Conservation (phyloP, 2,113 vertebrate genomes). For the Climacteris rufus region DNA sequence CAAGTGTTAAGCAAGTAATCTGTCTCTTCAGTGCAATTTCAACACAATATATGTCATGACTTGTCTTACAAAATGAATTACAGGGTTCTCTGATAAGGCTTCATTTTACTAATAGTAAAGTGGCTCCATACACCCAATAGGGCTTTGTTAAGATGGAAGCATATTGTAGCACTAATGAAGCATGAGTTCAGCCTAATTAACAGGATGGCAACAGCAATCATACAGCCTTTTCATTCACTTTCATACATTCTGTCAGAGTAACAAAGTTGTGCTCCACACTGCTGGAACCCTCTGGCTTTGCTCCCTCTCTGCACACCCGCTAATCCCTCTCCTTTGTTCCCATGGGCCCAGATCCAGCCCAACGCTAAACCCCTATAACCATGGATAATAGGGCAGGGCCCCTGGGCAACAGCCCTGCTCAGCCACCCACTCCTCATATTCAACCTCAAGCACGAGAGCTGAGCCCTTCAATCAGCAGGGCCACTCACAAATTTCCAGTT, state of each 20-base stretch:
- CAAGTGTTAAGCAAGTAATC: conserved; percentile 20
- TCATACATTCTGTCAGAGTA: conserved; percentile 31
- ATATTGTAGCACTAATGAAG: conserved; percentile 65
- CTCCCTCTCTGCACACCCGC: conserved; percentile 6
- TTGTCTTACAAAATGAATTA: conserved; percentile 38
- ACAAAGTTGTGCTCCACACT: conserved; percentile 1
- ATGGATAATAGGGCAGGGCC: not conserved
- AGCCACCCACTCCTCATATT: not conserved
- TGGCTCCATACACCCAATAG: conserved; percentile 17
- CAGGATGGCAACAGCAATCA: conserved; percentile 52
- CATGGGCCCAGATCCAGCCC: not conserved
- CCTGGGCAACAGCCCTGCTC: not conserved
- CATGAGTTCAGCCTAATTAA: conserved; percentile 64
- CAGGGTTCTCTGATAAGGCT: conserved; percentile 40
- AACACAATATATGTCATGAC: conserved; percentile 19
- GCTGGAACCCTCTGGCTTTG: conserved; percentile 6
- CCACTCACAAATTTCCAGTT: not conserved
- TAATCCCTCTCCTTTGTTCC: not conserved
- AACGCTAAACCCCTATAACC: not conserved
- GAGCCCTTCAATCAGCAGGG: not conserved
- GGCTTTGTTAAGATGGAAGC: conserved; percentile 51
- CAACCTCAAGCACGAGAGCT: not conserved
- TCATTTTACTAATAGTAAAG: conserved; percentile 45
- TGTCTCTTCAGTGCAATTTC: conserved; percentile 9
- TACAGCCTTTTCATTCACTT: conserved; percentile 48